Evolutionary conservation across 2,113 vertebrate species (phyloP).

Genomic region (Shinisaurus crocodilurus): DNA sequence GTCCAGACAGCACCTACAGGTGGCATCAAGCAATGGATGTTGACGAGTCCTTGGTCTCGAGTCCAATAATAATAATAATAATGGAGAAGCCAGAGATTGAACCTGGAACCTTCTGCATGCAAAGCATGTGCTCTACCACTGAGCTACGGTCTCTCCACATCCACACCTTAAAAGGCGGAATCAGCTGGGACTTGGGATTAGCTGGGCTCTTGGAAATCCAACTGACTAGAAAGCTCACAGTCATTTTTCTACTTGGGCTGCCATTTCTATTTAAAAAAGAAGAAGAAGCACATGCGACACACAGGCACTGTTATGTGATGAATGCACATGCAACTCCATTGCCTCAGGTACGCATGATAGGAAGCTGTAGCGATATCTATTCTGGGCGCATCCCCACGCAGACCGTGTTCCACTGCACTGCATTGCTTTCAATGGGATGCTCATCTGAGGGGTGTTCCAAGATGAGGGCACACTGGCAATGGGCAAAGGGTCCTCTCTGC

Average conservation of each 20-base stretch:
- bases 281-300: background rate
- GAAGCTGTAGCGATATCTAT: background rate
- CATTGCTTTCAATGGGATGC: background rate
- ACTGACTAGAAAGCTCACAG: background rate
- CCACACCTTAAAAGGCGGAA: no score
- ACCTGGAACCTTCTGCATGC: no score
- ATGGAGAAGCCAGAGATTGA: no score
- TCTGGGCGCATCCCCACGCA: background rate
- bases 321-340: background rate
- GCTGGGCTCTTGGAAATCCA: background rate
- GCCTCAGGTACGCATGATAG: background rate
- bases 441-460: background rate
- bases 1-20: no score
- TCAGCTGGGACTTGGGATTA: background rate
- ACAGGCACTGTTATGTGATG: background rate
- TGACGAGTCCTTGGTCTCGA: no score
- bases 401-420: background rate
- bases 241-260: background rate
- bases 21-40: no score
- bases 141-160: no score
- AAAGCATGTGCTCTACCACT: no score
- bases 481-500: background rate
- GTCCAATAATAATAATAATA: no score
- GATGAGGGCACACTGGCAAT: background rate
- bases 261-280: background rate